Conservation (phyloP, 2,797 vertebrate species). For the Gymnoscopelus braueri region DNA sequence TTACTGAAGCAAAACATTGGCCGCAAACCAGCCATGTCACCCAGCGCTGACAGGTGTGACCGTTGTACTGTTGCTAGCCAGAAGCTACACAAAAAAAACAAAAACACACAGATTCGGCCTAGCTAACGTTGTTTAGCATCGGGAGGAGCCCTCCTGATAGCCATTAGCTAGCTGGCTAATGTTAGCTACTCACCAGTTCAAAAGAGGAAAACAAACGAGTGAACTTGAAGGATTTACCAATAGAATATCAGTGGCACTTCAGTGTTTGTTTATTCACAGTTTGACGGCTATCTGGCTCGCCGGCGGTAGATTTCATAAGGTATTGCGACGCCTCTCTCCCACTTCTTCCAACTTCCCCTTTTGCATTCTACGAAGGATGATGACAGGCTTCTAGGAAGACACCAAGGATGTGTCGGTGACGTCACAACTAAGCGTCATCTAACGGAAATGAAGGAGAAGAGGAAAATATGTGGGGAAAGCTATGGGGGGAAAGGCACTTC, state of each 20-base stretch:
- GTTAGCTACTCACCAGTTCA: conserved; percentile 55
- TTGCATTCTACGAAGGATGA: conserved; percentile 72
- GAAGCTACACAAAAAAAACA: conserved; percentile 37
- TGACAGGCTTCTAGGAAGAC: conserved; percentile 65
- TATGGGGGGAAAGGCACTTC: too few species aligned
- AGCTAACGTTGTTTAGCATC: conserved; percentile 49
- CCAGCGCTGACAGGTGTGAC: conserved; percentile 28
- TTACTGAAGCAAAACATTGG: too few species aligned
- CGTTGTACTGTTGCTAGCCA: conserved; percentile 43
- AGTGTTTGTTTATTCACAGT: conserved; percentile 26
- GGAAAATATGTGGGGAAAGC: too few species aligned
- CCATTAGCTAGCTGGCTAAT: conserved; percentile 44
- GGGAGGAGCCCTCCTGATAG: conserved; percentile 67
- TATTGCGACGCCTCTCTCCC: conserved; percentile 67
- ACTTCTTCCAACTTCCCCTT: conserved; percentile 82
- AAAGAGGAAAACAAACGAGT: conserved; percentile 25
- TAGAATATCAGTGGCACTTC: conserved; percentile 23
- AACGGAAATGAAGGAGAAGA: too few species aligned
- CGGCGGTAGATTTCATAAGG: conserved; percentile 46
- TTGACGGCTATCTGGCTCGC: conserved; percentile 29
- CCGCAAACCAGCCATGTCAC: neutral
- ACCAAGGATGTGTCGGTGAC: conserved; percentile 1
- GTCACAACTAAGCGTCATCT: neutral
- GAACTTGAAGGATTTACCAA: conserved; percentile 14
- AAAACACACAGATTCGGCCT: conserved; percentile 11